Evolutionary conservation across 1,140 invertebrate genomes (phyloP).

Genomic region (Drosophila rufa): DNA sequence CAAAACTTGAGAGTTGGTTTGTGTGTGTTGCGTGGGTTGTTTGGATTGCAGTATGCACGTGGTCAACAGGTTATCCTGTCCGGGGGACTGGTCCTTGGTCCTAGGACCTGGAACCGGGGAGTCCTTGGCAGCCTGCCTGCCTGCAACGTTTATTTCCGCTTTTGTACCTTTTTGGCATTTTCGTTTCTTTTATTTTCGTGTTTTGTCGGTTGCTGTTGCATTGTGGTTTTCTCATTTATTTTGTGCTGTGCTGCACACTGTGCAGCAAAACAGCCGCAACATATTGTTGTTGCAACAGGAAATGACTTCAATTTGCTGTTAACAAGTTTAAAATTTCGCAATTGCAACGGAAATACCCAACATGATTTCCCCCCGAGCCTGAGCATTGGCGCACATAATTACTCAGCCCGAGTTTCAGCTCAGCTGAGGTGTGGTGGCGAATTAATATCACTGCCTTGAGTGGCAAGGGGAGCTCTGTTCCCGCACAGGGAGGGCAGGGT

Average conservation of each 20-base stretch:
- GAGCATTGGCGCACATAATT: constrained; percentile 78
- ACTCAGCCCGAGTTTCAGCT: constrained; percentile 47
- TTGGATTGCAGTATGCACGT: constrained; percentile 79
- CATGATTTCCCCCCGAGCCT: constrained; percentile 71
- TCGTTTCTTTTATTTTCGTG: constrained; percentile 54
- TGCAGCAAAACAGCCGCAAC: constrained; percentile 50
- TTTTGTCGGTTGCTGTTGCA: constrained; percentile 57
- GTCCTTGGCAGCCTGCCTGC: constrained; percentile 52
- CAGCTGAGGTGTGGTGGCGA: constrained; percentile 19
- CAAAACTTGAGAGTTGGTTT: constrained; percentile 59
- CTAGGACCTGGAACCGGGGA: constrained; percentile 27
- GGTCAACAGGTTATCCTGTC: constrained; percentile 82
- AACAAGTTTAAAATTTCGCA: constrained; percentile 83
- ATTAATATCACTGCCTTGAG: constrained; percentile 31
- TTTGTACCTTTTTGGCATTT: constrained; percentile 83
- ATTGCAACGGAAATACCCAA: constrained; percentile 82
- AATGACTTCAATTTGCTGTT: constrained; percentile 83
- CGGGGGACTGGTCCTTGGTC: constrained; percentile 42
- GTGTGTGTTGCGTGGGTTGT: constrained; percentile 39
- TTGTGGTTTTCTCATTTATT: constrained; percentile 82
- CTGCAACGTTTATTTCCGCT: constrained; percentile 80
- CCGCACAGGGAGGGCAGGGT: not conserved
- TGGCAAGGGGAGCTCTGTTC: not conserved
- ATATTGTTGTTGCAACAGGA: constrained; percentile 73
- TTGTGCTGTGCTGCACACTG: constrained; percentile 37